Base-by-base conservation (phyloP, 2,888 invertebrate species). In the Stegana nigrithorax region DNA sequence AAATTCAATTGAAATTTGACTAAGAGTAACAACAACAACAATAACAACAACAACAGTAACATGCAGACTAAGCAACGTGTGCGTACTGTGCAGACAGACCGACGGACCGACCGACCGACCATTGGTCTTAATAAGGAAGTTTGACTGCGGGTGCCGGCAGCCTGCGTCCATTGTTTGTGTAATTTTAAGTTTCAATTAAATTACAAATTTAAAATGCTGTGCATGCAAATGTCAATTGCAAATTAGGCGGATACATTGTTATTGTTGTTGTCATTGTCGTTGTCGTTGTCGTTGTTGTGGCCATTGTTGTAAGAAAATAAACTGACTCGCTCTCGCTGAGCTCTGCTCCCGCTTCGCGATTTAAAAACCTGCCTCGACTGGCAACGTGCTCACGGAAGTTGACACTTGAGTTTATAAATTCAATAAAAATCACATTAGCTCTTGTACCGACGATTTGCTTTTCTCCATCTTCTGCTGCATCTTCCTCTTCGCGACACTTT, bases 1-100 rank as follows among this genome's bases (percentile, higher is more conserved):
- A 67, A 68, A 70, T 70, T 72, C 68, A 63, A 73, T 72, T 65
- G 70, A 59, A 62, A 69, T 57, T 50, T n/a, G 68, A 64, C 59
- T 39, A 39, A 23, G 53, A 60, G 55, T 55, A 62, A 68, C 63
- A 70, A 72, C 39, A 39, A 39, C n/a, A 14, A 7, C 29, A 29
- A 29, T 7, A 29, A 7, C 6, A 10, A 29, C 29, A 7, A 29
- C 6, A 29, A 29, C 10, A 7, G 29, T 7, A 10, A 29, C 6
- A 29, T 29, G 29, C 10, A 29, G 6, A 10, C 6, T 29, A 29
- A 7, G 29, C 6, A 29, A 6, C n/a, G 39, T n/a, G 14, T 14
- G 36, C n/a, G 32, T 12, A n/a, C n/a, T 12, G 32, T 4, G n/a
- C 2, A 2, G 39, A 39, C 36, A 14, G 4, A 36, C 36, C 4